A percentile compares a stretch with the other conserved stretches of the same genome.
Evolutionary conservation across 2,113 vertebrate species (phyloP).

Genomic region (Alectura lathami): DNA sequence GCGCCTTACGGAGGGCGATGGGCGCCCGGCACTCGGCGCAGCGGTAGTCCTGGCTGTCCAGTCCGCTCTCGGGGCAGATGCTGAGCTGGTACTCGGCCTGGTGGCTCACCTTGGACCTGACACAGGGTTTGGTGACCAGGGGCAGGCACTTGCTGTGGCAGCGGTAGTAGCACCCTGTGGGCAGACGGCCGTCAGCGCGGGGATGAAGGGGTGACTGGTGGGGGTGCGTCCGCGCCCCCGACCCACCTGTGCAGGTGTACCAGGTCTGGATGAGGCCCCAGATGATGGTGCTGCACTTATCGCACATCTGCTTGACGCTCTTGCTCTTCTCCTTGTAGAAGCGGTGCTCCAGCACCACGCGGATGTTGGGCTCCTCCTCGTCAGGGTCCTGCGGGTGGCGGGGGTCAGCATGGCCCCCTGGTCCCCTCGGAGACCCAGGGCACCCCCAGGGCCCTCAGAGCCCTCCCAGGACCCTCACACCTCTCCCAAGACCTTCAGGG

Average conservation of each 20-base stretch:
- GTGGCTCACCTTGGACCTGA: conserved; percentile 95
- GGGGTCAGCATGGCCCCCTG: background rate
- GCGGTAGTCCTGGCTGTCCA: conserved; percentile 96
- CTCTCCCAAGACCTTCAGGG: background rate
- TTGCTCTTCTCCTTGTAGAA: conserved; percentile 99
- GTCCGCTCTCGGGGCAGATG: conserved; percentile 93
- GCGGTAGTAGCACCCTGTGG: conserved; percentile 91
- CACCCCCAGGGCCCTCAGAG: background rate
- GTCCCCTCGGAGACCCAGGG: background rate
- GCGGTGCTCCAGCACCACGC: conserved; percentile 90
- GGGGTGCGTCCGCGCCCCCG: background rate
- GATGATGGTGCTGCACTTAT: conserved; percentile 93
- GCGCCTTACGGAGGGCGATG: conserved; percentile 89
- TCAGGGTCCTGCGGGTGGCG: conserved; percentile 82
- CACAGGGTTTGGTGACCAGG: conserved; percentile 90
- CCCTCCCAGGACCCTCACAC: background rate
- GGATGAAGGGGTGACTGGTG: accelerated
- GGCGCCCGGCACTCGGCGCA: conserved; percentile 92
- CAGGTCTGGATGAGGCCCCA: conserved; percentile 99
- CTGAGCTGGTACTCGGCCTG: conserved; percentile 94
- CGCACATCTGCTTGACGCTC: conserved; percentile 94
- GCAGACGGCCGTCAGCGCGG: accelerated
- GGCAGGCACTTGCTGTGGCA: conserved; percentile 98
- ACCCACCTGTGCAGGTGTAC: conserved; percentile 96
- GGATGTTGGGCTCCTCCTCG: conserved; percentile 93